Evolutionary conservation across 2,797 vertebrate species (phyloP).

Genomic region (Acipenser ruthenus): DNA sequence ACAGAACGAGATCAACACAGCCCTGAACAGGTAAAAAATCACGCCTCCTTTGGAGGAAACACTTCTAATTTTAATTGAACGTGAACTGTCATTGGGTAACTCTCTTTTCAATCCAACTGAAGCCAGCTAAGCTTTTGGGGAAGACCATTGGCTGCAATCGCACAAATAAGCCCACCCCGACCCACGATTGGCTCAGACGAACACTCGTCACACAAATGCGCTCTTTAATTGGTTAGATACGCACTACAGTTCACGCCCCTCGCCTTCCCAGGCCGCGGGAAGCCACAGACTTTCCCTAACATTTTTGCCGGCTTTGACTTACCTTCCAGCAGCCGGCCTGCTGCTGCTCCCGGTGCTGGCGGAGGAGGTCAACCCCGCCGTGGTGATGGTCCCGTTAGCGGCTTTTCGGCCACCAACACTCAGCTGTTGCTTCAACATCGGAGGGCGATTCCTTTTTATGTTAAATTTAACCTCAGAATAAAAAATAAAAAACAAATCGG

Average conservation of each 20-base stretch:
- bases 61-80: neutral
- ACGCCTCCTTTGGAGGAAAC: neutral
- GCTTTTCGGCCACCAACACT: constrained; percentile 14
- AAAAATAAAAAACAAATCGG: neutral
- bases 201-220: neutral
- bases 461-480: too few species aligned
- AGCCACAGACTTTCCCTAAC: constrained; percentile 5
- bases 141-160: too few species aligned
- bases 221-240: neutral
- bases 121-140: too few species aligned
- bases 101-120: too few species aligned
- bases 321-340: constrained; percentile 22
- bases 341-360: constrained; percentile 8
- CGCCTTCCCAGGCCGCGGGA: constrained; percentile 11
- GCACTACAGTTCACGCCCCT: neutral
- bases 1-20: neutral
- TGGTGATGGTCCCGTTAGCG: constrained; percentile 7
- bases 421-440: constrained; percentile 13
- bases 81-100: neutral
- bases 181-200: neutral
- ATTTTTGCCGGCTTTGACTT: constrained; percentile 4
- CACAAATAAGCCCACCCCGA: neutral
- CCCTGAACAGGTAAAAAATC: neutral
- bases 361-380: constrained; percentile 3
- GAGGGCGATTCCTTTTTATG: neutral